Evolutionary conservation across 2,888 invertebrate species (phyloP).

Genomic region (Ophraella communa): DNA sequence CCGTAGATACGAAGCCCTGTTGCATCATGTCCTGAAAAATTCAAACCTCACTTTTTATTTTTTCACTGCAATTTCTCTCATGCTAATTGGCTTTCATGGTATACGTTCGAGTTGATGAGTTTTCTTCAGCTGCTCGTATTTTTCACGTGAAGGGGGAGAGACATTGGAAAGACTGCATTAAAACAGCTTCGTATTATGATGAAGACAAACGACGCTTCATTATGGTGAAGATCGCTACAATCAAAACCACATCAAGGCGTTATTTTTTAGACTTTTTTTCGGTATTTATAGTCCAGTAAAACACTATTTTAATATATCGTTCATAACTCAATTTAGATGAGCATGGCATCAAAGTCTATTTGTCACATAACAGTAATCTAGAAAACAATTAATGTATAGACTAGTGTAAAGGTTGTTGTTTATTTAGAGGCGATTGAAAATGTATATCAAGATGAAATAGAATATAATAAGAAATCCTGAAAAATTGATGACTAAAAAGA

Average conservation of each 20-base stretch:
- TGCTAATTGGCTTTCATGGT: constrained; percentile 17
- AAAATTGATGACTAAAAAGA: too few species aligned
- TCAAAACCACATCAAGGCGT: background rate
- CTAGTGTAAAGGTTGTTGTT: too few species aligned
- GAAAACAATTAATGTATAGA: too few species aligned
- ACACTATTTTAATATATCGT: too few species aligned
- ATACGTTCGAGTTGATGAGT: constrained; percentile 14
- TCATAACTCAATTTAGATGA: too few species aligned
- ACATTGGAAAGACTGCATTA: constrained; percentile 8
- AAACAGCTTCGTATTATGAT: constrained; percentile 9
- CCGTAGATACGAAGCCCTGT: background rate
- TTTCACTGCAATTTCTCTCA: constrained; percentile 4
- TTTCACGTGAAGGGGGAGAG: constrained; percentile 5
- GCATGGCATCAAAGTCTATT: too few species aligned
- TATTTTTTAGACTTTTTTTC: background rate
- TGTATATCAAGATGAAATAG: too few species aligned
- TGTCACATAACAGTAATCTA: too few species aligned
- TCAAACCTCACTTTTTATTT: background rate
- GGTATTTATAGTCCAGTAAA: background rate
- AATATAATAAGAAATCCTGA: too few species aligned
- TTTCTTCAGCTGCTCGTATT: constrained; percentile 5
- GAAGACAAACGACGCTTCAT: constrained; percentile 15
- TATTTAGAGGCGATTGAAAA: too few species aligned
- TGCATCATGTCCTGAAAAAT: background rate
- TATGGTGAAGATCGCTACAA: background rate